Percentiles rank a stretch among this genome's conserved stretches.
Evolutionary conservation across 2,888 invertebrate genomes (phyloP).

Genomic region (Tenthredo notha): DNA sequence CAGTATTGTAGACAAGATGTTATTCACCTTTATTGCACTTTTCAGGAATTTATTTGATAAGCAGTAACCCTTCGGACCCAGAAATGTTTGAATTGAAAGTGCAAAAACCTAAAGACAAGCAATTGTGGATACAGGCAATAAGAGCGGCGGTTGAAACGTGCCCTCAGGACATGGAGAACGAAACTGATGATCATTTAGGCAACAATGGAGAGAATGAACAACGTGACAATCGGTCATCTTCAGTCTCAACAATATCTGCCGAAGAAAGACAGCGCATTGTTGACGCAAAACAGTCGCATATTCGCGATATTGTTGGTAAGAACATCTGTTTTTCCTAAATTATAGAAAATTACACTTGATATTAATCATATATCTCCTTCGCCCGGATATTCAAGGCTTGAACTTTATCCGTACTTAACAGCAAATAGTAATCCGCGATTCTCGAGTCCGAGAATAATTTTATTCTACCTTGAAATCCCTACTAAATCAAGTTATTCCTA

Average conservation of each 20-base stretch:
- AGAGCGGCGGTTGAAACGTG: slow-evolving; percentile 92
- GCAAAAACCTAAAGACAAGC: slow-evolving; percentile 93
- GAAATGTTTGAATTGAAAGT: slow-evolving; percentile 97
- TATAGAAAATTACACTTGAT: background rate
- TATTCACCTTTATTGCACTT: background rate
- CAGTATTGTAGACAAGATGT: background rate
- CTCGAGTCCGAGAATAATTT: background rate
- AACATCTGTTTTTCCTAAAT: background rate
- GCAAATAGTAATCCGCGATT: background rate
- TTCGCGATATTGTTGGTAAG: slow-evolving; percentile 86
- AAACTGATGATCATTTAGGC: slow-evolving; percentile 73
- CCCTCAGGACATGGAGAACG: slow-evolving; percentile 90
- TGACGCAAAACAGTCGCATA: slow-evolving; percentile 89
- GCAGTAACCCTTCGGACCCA: slow-evolving; percentile 93
- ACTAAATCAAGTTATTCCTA: background rate
- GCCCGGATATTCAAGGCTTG: background rate
- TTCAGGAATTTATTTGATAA: slow-evolving; percentile 92
- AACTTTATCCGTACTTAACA: background rate
- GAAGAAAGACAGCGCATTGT: slow-evolving; percentile 90
- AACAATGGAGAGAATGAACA: slow-evolving; percentile 67
- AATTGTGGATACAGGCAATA: slow-evolving; percentile 93
- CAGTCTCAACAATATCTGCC: slow-evolving; percentile 78
- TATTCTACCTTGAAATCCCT: background rate
- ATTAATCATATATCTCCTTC: slow-evolving; percentile 39
- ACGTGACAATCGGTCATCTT: slow-evolving; percentile 71